Base-by-base conservation (phyloP, 2,888 invertebrate genomes). In the Iphiclides podalirius region DNA sequence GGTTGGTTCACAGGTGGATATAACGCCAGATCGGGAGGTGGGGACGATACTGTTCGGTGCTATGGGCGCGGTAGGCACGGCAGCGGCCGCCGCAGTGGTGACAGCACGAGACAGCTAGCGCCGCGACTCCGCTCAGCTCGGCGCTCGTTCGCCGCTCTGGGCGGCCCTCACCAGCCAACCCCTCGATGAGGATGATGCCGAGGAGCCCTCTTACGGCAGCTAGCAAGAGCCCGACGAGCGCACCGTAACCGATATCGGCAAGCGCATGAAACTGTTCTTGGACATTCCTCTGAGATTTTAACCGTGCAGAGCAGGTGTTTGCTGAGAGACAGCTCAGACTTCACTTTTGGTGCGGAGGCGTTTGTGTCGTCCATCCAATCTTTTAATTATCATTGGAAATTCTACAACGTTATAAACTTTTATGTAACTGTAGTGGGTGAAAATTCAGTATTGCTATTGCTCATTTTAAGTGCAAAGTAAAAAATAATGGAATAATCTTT, bases 91-190 rank as follows among this genome's bases (percentile, higher is more conserved):
- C 36, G 59, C 65, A 17, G 64, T 63, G 17, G 66, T 61, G 4
- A 75, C 73, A 55, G 75, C 89, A 28, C 88, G 91, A 49, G 92
- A 91, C 77, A 93, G 93, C 83, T 88, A 88, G 87, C 88, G 86
- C 61, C 85, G 86, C 57, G 88, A 82, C 71, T 86, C 87, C 62
- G 81, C 77, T 66, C 81, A 75, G 73, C 78, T 80, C 57, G 86
- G 86, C 53, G 86, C 86, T 7, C 81, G 86, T 66, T 94, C 94
- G 55, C 95, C 95, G 41, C 89, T 95, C 58, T 95, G 95, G 95
- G 94, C 94, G 43, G 93, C 95, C 44, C 90, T 95, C 63, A 95
- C 95, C 47, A 94, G 93, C 66, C 93, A 94, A 67, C 86, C 83
- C 3, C 75, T 87, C 7, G 86, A 85, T 63, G 82, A 82, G 48